phyloP scores from a whole-genome alignment of 2,113 vertebrate genomes.

The Osmerus eperlanus region DNA sequence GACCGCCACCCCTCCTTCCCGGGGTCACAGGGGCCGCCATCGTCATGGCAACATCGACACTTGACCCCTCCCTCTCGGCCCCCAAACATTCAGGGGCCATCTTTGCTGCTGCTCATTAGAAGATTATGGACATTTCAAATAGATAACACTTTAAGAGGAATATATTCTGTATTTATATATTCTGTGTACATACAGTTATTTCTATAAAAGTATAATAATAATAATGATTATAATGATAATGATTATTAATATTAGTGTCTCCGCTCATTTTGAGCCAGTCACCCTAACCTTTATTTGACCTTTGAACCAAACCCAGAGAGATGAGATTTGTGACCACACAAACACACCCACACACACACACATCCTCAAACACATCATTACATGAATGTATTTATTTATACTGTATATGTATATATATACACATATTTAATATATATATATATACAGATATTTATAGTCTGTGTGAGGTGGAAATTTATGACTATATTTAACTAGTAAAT shows the following conservation, averaged over 20 bases:
- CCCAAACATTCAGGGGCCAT: conserved; percentile 58
- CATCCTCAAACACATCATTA: conserved; percentile 27
- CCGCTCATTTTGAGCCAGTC: conserved; percentile 55
- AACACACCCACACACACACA: conserved; percentile 28
- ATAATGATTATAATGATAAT: conserved; percentile 30
- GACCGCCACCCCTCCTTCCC: conserved; percentile 53
- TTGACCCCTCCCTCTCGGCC: conserved; percentile 59
- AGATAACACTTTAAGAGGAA: conserved; percentile 21
- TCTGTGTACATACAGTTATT: conserved; percentile 43
- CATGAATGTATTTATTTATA: conserved; percentile 73
- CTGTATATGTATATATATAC: conserved; percentile 57
- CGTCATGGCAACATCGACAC: conserved; percentile 67
- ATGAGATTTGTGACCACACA: conserved; percentile 40
- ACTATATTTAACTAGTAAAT: conserved; percentile 64
- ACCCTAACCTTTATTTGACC: conserved; percentile 56
- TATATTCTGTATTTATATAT: conserved; percentile 53
- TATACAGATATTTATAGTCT: conserved; percentile 32
- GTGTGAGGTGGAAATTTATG: conserved; percentile 62
- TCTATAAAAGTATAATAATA: conserved; percentile 46
- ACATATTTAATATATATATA: conserved; percentile 47
- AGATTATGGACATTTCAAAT: conserved; percentile 40
- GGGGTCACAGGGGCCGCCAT: conserved; percentile 53
- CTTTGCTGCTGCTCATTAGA: conserved; percentile 67
- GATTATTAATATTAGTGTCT: conserved; percentile 40
- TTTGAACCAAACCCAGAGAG: conserved; percentile 69